phyloP scores from a whole-genome alignment of 1,140 invertebrate genomes.

The Elymnias hypermnestra region DNA sequence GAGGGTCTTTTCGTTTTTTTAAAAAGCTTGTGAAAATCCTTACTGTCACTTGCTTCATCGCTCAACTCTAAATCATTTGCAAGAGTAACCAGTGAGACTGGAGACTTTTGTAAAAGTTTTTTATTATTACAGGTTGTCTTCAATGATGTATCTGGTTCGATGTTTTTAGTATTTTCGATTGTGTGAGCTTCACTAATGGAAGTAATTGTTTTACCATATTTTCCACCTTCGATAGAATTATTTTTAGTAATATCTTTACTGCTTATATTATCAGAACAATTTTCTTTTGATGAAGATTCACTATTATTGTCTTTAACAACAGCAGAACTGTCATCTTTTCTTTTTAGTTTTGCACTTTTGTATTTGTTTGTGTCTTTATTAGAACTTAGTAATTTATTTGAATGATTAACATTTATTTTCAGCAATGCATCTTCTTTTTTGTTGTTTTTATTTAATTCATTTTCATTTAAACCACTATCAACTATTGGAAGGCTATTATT shows the following conservation, averaged over 20 bases:
- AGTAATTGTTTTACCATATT: not conserved
- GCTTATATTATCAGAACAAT: no score
- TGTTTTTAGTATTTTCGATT: not conserved
- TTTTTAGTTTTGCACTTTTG: constrained; percentile 20
- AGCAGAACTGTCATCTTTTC: not conserved
- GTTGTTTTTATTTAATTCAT: not conserved
- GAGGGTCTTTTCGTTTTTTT: constrained; percentile 1
- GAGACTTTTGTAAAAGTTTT: constrained; percentile 9
- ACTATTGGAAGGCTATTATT: not conserved
- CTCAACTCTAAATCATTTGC: constrained; percentile 58
- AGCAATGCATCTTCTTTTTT: no score
- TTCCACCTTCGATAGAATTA: not conserved
- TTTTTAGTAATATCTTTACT: not conserved
- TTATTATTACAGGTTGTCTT: not conserved
- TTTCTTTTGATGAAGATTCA: not conserved
- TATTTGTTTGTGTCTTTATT: not conserved
- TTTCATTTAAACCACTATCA: not conserved
- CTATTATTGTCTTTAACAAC: not conserved
- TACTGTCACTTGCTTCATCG: constrained; percentile 53
- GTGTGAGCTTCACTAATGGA: not conserved
- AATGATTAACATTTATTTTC: no score
- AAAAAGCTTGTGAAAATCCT: constrained; percentile 14
- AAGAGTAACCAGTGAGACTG: constrained; percentile 26
- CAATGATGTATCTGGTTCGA: no score
- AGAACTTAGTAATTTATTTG: constrained; percentile 1